phyloP scores from a whole-genome alignment of 2,888 invertebrate species.

The Agonopterix alstromeriana region DNA sequence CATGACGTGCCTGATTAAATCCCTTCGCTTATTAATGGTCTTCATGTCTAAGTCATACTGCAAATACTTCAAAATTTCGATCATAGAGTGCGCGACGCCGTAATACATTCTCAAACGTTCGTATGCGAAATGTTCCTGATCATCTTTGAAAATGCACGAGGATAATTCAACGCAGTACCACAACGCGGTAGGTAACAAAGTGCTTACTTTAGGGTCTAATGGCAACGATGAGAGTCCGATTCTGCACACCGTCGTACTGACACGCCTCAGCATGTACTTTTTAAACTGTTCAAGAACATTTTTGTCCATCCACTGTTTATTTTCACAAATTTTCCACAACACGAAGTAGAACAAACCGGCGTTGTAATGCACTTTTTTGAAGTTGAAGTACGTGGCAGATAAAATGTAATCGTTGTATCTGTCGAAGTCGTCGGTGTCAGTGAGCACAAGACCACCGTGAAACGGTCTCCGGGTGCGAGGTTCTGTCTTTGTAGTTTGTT shows the following conservation, averaged over 20 bases:
- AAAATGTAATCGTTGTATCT: constrained; percentile 40
- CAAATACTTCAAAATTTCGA: constrained; percentile 28
- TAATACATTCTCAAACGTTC: constrained; percentile 29
- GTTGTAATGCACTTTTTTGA: constrained; percentile 31
- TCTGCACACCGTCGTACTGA: constrained; percentile 25
- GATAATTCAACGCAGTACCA: constrained; percentile 21
- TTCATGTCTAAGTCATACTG: constrained; percentile 25
- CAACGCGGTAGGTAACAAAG: constrained; percentile 26
- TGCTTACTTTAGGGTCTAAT: constrained; percentile 25
- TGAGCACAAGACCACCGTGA: constrained; percentile 34
- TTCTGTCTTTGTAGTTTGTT: constrained; percentile 20
- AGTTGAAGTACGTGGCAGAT: constrained; percentile 35
- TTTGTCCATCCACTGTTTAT: constrained; percentile 39
- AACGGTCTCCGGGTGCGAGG: constrained; percentile 32
- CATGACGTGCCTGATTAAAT: constrained; percentile 25
- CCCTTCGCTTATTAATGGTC: constrained; percentile 21
- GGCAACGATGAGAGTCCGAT: constrained; percentile 35
- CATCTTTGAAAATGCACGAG: constrained; percentile 29
- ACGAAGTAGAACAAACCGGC: constrained; percentile 34
- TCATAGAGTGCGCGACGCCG: constrained; percentile 25
- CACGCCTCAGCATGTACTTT: constrained; percentile 29
- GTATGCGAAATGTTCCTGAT: constrained; percentile 19
- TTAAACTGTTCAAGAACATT: constrained; percentile 34
- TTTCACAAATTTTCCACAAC: constrained; percentile 37
- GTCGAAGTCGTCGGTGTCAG: constrained; percentile 30